Base-by-base conservation (phyloP, 2,888 invertebrate genomes). In the Mimas tiliae region DNA sequence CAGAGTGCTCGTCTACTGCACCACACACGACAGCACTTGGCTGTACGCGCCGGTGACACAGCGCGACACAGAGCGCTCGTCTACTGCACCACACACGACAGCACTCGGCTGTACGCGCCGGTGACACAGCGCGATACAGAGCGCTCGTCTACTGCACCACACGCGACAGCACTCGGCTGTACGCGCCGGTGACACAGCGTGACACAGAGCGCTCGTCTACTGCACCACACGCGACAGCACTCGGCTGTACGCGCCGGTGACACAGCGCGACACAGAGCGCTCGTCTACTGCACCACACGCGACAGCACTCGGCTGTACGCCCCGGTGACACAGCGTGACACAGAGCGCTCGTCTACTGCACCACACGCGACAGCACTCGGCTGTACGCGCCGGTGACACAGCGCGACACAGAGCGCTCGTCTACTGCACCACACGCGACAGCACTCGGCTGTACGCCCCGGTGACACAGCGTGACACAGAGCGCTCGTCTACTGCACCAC, bases 111-210 rank as follows among this genome's bases (percentile, higher is more conserved):
- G 48, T 48, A 48, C 16, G 48, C 48, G 8, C 16, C 48, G 48
- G 48, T 65, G 45, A 14, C 48, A n/a, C n/a, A n/a, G n/a, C n/a
- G n/a, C n/a, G n/a, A n/a, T n/a, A 67, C 42, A 42, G 42, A 2
- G 42, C 42, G 42, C 51, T 66, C 66, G 48, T 48, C 69, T 69
- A 76, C 16, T 16, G 48, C 48, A 48, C 19, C 48, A 48, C n/a
- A 48, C 48, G 16, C 16, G 48, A 16, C 48, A 16, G 48, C n/a
- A 16, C 48, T 4, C 16, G 48, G 48, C 48, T 48, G 48, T 48
- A 48, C 16, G 48, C 48, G 8, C 16, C 48, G 48, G n/a, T n/a
- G n/a, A n/a, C n/a, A n/a, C n/a, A n/a, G n/a, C n/a, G 48, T 65
- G 45, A 14, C 48, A 67, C 42, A 42, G 42, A 2, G 42, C 42